These are phyloP conservation scores for Silurus asotus DNA, from an alignment of 2,113 vertebrate genomes.

Conservation along the genomic window DNA sequence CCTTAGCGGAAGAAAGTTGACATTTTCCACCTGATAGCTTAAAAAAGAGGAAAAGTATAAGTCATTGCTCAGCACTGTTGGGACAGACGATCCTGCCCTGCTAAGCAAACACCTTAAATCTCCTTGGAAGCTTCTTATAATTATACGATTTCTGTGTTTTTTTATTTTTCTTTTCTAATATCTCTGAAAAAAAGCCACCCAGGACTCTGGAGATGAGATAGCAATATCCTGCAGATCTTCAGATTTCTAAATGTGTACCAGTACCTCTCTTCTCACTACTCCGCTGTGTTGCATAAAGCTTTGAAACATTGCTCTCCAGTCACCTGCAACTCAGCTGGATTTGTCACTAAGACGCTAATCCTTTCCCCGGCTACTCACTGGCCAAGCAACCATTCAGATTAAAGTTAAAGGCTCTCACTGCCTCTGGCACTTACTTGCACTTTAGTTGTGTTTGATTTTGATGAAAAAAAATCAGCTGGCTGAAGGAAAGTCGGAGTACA, in stretches of 20 bases:
- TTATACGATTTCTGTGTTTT: background rate
- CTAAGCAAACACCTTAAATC: constrained; percentile 32
- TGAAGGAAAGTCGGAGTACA: background rate
- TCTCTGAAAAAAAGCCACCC: constrained; percentile 33
- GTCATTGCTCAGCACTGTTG: constrained; percentile 21
- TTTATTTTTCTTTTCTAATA: constrained; percentile 1
- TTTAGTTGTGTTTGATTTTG: constrained; percentile 1
- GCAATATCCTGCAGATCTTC: constrained; percentile 12
- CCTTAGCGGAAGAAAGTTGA: constrained; percentile 4
- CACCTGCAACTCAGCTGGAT: constrained; percentile 1
- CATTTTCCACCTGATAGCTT: constrained; percentile 16
- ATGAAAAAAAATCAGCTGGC: background rate
- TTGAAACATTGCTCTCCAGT: background rate
- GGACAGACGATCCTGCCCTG: constrained; percentile 19
- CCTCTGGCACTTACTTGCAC: background rate
- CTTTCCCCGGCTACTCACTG: background rate
- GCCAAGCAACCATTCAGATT: background rate
- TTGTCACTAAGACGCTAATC: background rate
- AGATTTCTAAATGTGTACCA: background rate
- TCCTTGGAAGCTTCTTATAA: constrained; percentile 39
- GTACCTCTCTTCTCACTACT: background rate
- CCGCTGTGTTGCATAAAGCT: background rate
- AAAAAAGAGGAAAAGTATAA: background rate
- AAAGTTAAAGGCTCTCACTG: background rate
- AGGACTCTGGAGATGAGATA: background rate